Base-by-base conservation (phyloP, 2,797 vertebrate species). In the Danio aesculapii region DNA sequence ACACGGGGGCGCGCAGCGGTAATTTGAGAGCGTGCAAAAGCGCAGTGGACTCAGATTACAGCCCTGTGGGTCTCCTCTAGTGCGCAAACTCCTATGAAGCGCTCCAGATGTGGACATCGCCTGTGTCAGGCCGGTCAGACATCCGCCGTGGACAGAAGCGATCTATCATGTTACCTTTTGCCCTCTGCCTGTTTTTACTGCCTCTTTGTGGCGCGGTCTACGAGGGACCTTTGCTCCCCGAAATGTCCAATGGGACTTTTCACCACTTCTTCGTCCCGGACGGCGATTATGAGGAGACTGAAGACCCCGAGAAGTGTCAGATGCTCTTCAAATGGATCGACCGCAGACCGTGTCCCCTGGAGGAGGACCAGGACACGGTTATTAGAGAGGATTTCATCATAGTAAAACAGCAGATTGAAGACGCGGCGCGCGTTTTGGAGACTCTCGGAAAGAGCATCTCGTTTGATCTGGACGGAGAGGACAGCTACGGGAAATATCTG, bases 241-340 rank as follows among this genome's bases (percentile, higher is more conserved):
- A 99, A 93, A 98, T 99, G 91, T 97, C 97, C 86, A 99, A 99
- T 41, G 98, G 98, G 44, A 97, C 94, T 0, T 94, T 99, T 88
- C 98, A 99, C 82, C 97, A 99, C 90, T 99, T 98, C 88, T 99
- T 97, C 70, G 97, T 99, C 16, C 97, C 98, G 6, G 98, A 99
- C 17, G 98, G 98, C 0, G 95, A 99, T 86, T 99, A 99, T 70
- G 98, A 98, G 10, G 97, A 97, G 83, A 98, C 96, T 19, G 97
- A 97, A 19, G 98, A 99, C 89, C 96, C 96, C 0, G 98, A 99
- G 91, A 92, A 95, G 16, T 99, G 98, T 83, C 98, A 99, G 90
- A 93, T 98, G 95, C 92, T 99, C 59, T 99, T 99, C 83, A 95
- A 92, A 81, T 96, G 98, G 92, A 95, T 95, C 75, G 96, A 97